Evolutionary conservation across 2,113 vertebrate genomes (phyloP).

Genomic region (Camelus bactrianus): DNA sequence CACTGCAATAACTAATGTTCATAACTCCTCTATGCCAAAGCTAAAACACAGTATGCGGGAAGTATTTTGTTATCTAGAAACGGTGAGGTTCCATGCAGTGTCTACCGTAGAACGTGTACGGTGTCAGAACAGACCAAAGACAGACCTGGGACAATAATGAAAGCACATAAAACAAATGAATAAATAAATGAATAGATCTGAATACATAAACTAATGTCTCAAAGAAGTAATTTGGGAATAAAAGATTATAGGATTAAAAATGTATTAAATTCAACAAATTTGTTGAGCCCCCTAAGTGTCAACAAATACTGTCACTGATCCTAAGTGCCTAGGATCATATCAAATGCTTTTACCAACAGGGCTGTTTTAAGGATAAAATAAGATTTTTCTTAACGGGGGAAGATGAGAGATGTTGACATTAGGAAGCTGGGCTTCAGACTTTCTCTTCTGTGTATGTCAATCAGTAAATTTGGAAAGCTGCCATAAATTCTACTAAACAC

Average conservation of each 20-base stretch:
- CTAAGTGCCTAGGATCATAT: neutral
- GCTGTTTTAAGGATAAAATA: neutral
- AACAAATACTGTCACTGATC: neutral
- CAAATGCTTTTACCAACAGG: neutral
- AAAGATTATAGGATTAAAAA: neutral
- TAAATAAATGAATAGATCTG: too few relatives aligned
- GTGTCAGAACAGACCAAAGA: neutral
- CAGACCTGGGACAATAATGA: neutral
- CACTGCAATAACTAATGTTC: neutral
- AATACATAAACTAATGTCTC: neutral
- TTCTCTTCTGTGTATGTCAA: neutral
- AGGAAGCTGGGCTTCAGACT: neutral
- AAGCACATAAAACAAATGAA: neutral
- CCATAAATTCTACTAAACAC: neutral
- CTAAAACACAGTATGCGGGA: neutral
- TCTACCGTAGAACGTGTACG: neutral
- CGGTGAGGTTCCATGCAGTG: neutral
- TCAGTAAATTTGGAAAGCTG: neutral
- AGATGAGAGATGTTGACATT: neutral
- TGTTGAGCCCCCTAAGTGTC: neutral
- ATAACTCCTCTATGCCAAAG: neutral
- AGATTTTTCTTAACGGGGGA: neutral
- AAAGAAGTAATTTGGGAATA: neutral
- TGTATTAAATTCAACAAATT: too few relatives aligned
- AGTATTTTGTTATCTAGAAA: neutral